Base-by-base conservation (phyloP, 1,140 invertebrate genomes). In the Panulirus ornatus region DNA sequence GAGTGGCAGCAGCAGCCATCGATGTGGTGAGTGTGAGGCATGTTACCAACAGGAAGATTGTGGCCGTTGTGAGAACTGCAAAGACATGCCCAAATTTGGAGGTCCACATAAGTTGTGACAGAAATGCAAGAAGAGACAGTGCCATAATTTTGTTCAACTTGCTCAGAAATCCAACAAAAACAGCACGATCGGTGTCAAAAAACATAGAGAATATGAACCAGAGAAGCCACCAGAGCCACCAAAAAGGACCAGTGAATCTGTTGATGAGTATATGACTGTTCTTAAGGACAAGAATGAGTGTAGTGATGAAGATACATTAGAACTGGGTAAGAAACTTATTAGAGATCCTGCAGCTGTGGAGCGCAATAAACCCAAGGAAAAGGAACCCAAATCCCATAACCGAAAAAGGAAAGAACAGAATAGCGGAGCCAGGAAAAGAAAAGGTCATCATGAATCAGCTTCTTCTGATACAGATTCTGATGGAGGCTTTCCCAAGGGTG, bases 41-140 rank as follows among this genome's bases (percentile, higher is more conserved):
- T 97, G 97, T 92, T 96, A 96, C 92, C 94, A 95, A 84, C 95
- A 96, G 5, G 94, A 91, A 78, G 91, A 92, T 86, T 91, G 89
- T 92, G 90, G 88, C 34, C 54, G 91, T 51, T 83, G 92, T 92
- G 83, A 92, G 76, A 70, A 92, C 63, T 89, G 84, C 76, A 79
- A 94, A 93, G 96, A 96, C 92, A 97, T 97, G 94, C 96, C 96
- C 92, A 97, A 97, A 93, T 97, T 96, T 94, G 96, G 96, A 0
- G 95, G 95, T 1, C 95, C 95, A 6, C 95, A 96, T 88, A 96
- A 96, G 93, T 93, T 96, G 9, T 96, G 97, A 92, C 94, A 94
- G 89, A 94, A 95, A 92, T 95, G 95, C 92, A 91, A 94, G 78
- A 93, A 95, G 84, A 92, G 95, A 84, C 94, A 95, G 92, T 95